These are phyloP conservation scores for Sarcophaga carnaria DNA, from an alignment of 2,888 invertebrate genomes.

Conservation along the genomic window DNA sequence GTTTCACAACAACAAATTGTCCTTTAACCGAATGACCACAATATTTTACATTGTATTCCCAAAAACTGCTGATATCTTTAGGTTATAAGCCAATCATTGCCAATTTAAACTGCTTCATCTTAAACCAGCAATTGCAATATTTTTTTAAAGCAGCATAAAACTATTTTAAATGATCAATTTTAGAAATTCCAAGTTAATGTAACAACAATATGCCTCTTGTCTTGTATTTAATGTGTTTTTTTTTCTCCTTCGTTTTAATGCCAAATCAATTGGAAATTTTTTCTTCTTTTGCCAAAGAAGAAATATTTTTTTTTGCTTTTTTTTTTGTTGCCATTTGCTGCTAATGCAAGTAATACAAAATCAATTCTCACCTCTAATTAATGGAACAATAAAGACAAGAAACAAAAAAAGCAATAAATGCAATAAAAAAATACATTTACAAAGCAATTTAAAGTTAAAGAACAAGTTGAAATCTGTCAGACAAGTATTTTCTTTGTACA, in stretches of 20 bases:
- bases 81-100: not conserved
- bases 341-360: conserved; percentile 25
- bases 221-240: too few relatives aligned
- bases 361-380: conserved; percentile 50
- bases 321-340: not conserved
- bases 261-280: conserved; percentile 35
- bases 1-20: too few relatives aligned
- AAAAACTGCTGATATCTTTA: not conserved
- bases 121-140: not conserved
- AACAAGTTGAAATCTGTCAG: conserved; percentile 27
- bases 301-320: not conserved
- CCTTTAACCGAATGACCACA: too few relatives aligned
- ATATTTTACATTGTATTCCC: not conserved
- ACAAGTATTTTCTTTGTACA: conserved; percentile 18
- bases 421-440: not conserved
- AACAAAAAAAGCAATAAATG: not conserved
- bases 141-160: conserved; percentile 10
- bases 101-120: conserved; percentile 29
- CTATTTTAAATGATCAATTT: conserved; percentile 37
- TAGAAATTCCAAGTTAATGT: not conserved
- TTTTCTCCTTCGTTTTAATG: not conserved
- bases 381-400: conserved; percentile 7
- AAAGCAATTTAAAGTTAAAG: not conserved
- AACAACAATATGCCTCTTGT: not conserved
- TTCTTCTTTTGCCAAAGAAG: conserved; percentile 1